Percentiles rank a stretch among this genome's conserved stretches.
phyloP scores from a whole-genome alignment of 2,797 vertebrate species.

The Coreius guichenoti region DNA sequence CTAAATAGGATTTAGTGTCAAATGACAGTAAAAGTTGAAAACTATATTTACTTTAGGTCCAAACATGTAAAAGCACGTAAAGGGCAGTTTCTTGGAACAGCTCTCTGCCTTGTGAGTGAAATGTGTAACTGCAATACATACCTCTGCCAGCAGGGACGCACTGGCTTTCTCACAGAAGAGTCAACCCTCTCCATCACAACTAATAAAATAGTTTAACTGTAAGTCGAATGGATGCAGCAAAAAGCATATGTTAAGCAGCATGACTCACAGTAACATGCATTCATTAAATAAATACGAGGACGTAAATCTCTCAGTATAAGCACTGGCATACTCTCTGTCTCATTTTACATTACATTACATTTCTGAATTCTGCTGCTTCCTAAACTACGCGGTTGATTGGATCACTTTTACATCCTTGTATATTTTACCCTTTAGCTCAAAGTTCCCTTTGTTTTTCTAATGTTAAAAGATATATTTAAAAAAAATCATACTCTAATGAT shows the following conservation, averaged over 20 bases:
- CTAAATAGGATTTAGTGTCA: conserved; percentile 33
- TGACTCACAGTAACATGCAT: not conserved
- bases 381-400: conserved; percentile 51
- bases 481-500: conserved; percentile 67
- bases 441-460: conserved; percentile 74
- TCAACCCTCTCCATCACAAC: conserved; percentile 52
- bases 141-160: conserved; percentile 74
- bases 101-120: not conserved
- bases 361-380: conserved; percentile 27
- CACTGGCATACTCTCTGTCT: not conserved
- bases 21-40: conserved; percentile 38
- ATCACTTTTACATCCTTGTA: conserved; percentile 64
- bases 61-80: not conserved
- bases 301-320: not conserved
- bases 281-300: not conserved
- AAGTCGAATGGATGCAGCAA: not conserved
- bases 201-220: not conserved
- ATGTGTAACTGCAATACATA: conserved; percentile 58
- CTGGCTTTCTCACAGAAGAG: conserved; percentile 65
- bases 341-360: not conserved
- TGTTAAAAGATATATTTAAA: conserved; percentile 62
- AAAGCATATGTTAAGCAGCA: not conserved
- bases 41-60: conserved; percentile 22
- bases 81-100: not conserved
- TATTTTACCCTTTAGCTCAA: conserved; percentile 68